A percentile compares a stretch with the other conserved stretches of the same genome.
Conservation (phyloP, 2,888 invertebrate species). For the Cryptophagus acutangulus region DNA sequence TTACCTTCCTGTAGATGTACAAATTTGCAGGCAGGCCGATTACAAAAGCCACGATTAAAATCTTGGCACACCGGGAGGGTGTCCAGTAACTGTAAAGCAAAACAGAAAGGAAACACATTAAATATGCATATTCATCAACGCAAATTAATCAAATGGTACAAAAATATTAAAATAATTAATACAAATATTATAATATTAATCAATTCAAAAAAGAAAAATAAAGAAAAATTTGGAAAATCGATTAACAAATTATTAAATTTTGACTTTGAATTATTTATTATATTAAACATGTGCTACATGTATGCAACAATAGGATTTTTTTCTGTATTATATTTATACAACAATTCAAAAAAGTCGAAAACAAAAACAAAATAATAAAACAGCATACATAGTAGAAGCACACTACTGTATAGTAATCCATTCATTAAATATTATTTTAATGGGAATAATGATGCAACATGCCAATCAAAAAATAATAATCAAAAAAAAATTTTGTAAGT, state of each 20-base stretch:
- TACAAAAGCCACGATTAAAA: slow-evolving; percentile 98
- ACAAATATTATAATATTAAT: too few species aligned
- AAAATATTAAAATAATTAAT: not conserved
- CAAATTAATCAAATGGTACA: slow-evolving; percentile 11
- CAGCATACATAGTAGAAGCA: slow-evolving; percentile 42
- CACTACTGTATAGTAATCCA: too few species aligned
- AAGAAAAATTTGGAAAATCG: slow-evolving; percentile 8
- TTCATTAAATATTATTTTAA: too few species aligned
- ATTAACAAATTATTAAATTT: slow-evolving; percentile 10
- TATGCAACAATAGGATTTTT: slow-evolving; percentile 35
- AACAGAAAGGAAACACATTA: not conserved
- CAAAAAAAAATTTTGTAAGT: slow-evolving; percentile 15
- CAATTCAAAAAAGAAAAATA: slow-evolving; percentile 3
- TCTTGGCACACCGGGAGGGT: slow-evolving; percentile 99
- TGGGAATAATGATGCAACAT: slow-evolving; percentile 35
- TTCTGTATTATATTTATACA: too few species aligned
- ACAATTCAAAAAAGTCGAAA: slow-evolving; percentile 3
- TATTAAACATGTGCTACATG: slow-evolving; percentile 31
- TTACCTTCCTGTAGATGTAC: slow-evolving; percentile 95
- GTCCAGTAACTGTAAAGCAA: slow-evolving; percentile 93
- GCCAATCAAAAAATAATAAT: slow-evolving; percentile 31
- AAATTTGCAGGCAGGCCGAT: slow-evolving; percentile 96
- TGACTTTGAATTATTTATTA: slow-evolving; percentile 9
- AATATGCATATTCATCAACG: not conserved
- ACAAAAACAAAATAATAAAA: slow-evolving; percentile 20